Percentiles rank a stretch among this genome's conserved stretches.
phyloP scores from a whole-genome alignment of 1,140 invertebrate species.

The Nomia melanderi region DNA sequence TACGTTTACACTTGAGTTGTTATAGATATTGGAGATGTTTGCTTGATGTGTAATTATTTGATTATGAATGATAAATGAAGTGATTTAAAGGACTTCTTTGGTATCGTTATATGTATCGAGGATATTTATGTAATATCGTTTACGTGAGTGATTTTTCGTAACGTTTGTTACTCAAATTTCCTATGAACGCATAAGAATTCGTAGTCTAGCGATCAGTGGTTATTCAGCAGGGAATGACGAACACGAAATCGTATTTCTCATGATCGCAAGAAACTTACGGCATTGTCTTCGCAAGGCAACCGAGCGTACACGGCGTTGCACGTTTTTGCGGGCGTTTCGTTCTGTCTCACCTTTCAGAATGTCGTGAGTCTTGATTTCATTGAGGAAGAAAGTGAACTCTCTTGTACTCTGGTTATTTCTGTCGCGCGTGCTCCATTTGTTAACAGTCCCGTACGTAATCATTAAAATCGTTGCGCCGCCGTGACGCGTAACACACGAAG shows the following conservation, averaged over 20 bases:
- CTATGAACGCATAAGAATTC: too few species aligned
- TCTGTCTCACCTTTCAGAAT: conserved; percentile 37
- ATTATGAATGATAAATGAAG: too few species aligned
- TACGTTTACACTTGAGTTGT: too few species aligned
- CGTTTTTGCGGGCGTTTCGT: conserved; percentile 26
- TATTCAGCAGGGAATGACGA: neutral
- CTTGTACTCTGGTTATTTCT: conserved; percentile 1
- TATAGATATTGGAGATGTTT: too few species aligned
- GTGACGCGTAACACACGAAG: neutral
- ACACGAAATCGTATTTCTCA: neutral
- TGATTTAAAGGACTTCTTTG: too few species aligned
- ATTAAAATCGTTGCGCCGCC: conserved; percentile 1
- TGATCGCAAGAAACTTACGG: neutral
- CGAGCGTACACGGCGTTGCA: neutral
- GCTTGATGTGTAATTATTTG: too few species aligned
- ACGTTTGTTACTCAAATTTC: too few species aligned
- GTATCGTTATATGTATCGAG: too few species aligned
- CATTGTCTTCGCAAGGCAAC: neutral
- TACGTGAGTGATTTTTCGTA: too few species aligned
- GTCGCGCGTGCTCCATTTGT: conserved; percentile 14
- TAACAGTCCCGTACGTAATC: neutral
- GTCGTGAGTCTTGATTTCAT: conserved; percentile 49
- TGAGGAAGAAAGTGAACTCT: conserved; percentile 47
- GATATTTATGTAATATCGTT: too few species aligned
- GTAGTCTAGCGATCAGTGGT: too few species aligned